Evolutionary conservation across 37 sponge, comb jelly and placozoan species (phyloP).

Genomic region (Geodia barretti): DNA sequence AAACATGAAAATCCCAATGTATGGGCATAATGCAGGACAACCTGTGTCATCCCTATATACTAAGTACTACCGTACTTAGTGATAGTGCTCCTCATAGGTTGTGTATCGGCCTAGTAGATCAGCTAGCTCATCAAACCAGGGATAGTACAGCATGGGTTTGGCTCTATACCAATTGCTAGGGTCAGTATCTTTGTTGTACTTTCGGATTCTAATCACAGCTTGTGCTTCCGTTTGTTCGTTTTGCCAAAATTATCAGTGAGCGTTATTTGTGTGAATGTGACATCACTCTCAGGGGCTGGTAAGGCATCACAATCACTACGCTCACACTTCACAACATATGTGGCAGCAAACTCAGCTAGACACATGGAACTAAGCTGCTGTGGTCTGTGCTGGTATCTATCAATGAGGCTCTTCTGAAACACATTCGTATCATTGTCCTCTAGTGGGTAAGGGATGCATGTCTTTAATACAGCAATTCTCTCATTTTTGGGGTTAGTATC

Average conservation of each 20-base stretch:
- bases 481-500: slow-evolving; percentile 3
- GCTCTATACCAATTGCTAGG: slow-evolving; percentile 23
- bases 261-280: background rate
- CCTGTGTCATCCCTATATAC: too few relatives aligned
- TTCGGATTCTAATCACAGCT: slow-evolving; percentile 12
- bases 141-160: slow-evolving; percentile 14
- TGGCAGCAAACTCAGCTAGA: slow-evolving; percentile 31
- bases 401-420: slow-evolving; percentile 26
- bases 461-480: slow-evolving; percentile 21
- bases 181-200: slow-evolving; percentile 22
- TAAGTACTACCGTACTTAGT: background rate
- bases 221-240: slow-evolving; percentile 3
- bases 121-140: slow-evolving; percentile 14
- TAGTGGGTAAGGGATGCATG: too few relatives aligned
- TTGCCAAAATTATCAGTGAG: slow-evolving; percentile 12
- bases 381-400: slow-evolving; percentile 40
- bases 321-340: background rate
- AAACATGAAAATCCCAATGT: too few relatives aligned
- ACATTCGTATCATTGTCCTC: slow-evolving; percentile 20
- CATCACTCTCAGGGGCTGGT: background rate
- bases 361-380: slow-evolving; percentile 10
- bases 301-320: background rate
- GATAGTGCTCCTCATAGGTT: slow-evolving; percentile 5
- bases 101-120: slow-evolving; percentile 6
- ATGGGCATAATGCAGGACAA: too few relatives aligned